Evolutionary conservation across 1,140 invertebrate genomes (phyloP), one percentile per base, ranked within the genome.

Genomic region (Micrasema longulum): DNA sequence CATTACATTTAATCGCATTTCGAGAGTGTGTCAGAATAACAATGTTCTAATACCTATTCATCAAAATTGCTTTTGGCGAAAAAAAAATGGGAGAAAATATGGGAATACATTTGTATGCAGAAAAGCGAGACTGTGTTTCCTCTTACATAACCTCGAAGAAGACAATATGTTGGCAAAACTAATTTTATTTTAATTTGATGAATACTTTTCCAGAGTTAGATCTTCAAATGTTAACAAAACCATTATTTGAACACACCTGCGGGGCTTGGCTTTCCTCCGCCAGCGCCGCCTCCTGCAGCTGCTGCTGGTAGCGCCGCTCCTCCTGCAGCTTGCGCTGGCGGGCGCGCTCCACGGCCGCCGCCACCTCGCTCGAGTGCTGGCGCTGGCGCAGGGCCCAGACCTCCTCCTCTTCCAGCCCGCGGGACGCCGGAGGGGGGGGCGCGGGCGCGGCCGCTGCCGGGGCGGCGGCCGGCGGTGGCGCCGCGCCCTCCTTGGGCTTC

Each of bases 281-380:
- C 2, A n/a, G 31, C 1, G 38, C n/a, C 18, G 45, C 48, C 53
- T 73, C 67, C 62, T 65, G 87, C 87, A 12, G 85, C 71, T 83
- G 87, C 71, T 89, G 86, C 72, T 91, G 88, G 76, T 87, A 92
- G 53, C 91, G 88, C 75, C 93, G 91, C 78, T 95, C 93, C 79
- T 94, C 93, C 77, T 95, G 92, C 77, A 94, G 91, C 76, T 93
- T 91, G 11, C 91, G 86, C 73, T 91, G 89, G 20, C 91, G 88
- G 0, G 93, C 93, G 60, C 92, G 86, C 73, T 93, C 92, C 2
- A 93, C 89, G 1, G 89, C 91, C 41, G 88, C 86, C 1, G 88
- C 89, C 14, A 95, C 86, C 71, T 89, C 69, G 31, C 6, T 50
- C 14, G 64, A 57, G 62, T 69, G 69, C 53, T 74, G 69, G 1